These are phyloP conservation scores for Chrysaora quinquecirrha DNA, from an alignment of 30 jellyfish, hydroid and myxozoan species.

Conservation along the genomic window DNA sequence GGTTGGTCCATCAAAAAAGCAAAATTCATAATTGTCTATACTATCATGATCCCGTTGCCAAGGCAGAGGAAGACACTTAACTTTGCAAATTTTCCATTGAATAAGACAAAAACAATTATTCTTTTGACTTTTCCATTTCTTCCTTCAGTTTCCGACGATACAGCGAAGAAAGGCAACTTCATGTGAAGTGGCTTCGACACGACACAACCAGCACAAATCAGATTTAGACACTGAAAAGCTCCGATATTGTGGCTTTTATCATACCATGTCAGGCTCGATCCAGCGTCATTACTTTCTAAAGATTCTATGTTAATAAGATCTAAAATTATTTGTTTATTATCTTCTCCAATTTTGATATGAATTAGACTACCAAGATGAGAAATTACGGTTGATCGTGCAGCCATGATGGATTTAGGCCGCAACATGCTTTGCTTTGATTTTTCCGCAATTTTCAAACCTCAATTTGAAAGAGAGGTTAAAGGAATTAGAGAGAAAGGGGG, in stretches of 20 bases:
- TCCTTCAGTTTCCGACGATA: not conserved
- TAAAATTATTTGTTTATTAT: too few relatives aligned
- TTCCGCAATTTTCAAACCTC: too few relatives aligned
- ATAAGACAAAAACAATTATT: not conserved
- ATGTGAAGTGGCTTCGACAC: not conserved
- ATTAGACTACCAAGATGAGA: not conserved
- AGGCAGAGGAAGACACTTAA: not conserved
- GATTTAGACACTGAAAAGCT: not conserved
- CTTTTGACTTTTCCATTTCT: not conserved
- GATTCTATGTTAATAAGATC: not conserved
- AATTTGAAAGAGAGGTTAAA: too few relatives aligned
- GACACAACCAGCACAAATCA: not conserved
- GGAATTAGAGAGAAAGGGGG: too few relatives aligned
- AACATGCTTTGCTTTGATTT: too few relatives aligned
- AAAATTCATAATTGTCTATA: not conserved
- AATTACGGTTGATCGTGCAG: not conserved
- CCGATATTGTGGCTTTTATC: not conserved
- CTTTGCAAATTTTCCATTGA: constrained; percentile 7
- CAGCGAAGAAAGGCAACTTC: constrained; percentile 3
- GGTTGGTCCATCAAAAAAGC: not conserved
- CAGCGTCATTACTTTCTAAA: not conserved
- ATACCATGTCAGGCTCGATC: not conserved
- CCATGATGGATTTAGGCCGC: not conserved
- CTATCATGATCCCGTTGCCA: not conserved
- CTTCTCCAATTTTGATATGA: not conserved